Evolutionary conservation across 2,797 vertebrate species (phyloP).

Genomic region (Cossypha caffra): DNA sequence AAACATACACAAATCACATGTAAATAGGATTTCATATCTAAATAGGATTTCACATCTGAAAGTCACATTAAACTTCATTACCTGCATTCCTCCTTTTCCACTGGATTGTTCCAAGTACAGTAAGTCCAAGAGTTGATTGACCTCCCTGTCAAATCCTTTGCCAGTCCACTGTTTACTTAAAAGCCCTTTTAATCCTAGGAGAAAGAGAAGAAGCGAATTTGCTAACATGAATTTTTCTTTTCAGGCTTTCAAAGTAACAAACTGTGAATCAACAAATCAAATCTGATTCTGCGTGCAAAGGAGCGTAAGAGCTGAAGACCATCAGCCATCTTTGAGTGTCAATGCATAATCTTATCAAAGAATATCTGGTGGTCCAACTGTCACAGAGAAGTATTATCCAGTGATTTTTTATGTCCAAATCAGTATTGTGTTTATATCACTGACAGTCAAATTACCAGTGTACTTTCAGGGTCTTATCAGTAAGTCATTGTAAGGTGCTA

Average conservation of each 20-base stretch:
- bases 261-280: neutral
- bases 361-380: neutral
- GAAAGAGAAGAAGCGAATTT: neutral
- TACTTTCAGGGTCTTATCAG: neutral
- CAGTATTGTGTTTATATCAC: neutral
- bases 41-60: neutral
- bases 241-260: neutral
- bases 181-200: conserved; percentile 82
- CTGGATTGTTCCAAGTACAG: conserved; percentile 70
- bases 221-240: neutral
- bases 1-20: neutral
- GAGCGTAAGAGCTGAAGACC: neutral
- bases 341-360: neutral
- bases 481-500: neutral
- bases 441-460: neutral
- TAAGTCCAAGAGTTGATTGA: conserved; percentile 81
- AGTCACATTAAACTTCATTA: conserved; percentile 58
- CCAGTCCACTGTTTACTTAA: conserved; percentile 87
- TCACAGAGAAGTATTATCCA: neutral
- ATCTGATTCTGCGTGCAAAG: neutral
- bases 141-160: conserved; percentile 85
- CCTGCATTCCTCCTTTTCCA: conserved; percentile 72
- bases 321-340: neutral
- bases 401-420: neutral
- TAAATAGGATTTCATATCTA: neutral